phyloP scores from a whole-genome alignment of 2,888 invertebrate species.

The Kuschelorhynchus macadamiae region DNA sequence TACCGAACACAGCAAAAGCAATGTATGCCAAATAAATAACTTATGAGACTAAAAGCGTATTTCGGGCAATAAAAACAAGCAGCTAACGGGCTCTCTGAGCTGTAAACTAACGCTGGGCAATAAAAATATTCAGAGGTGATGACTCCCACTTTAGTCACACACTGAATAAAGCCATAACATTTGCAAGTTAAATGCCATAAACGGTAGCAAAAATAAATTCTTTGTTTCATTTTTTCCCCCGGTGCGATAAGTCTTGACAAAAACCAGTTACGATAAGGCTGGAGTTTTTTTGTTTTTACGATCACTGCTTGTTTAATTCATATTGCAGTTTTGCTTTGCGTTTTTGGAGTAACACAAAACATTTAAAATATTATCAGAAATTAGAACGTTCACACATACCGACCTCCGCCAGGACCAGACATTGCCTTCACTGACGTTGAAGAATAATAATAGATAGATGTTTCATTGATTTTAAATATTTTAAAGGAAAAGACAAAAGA shows the following conservation, averaged over 20 bases:
- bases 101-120: conserved; percentile 61
- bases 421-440: too few species aligned
- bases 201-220: conserved; percentile 67
- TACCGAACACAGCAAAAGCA: conserved; percentile 39
- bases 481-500: too few species aligned
- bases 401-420: too few species aligned
- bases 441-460: too few species aligned
- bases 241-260: background rate
- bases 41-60: conserved; percentile 47
- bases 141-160: conserved; percentile 68
- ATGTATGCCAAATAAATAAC: conserved; percentile 50
- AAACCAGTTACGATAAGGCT: background rate
- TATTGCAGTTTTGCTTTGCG: background rate
- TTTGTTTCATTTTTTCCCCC: conserved; percentile 62
- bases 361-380: background rate
- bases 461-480: too few species aligned
- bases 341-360: background rate
- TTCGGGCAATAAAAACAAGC: conserved; percentile 55
- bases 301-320: too few species aligned
- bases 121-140: conserved; percentile 70
- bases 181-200: conserved; percentile 71
- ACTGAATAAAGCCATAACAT: conserved; percentile 69
- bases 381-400: too few species aligned
- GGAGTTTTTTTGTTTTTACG: too few species aligned
- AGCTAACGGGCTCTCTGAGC: conserved; percentile 59